phyloP scores from a whole-genome alignment of 2,888 invertebrate genomes.

The Hypena proboscidalis region DNA sequence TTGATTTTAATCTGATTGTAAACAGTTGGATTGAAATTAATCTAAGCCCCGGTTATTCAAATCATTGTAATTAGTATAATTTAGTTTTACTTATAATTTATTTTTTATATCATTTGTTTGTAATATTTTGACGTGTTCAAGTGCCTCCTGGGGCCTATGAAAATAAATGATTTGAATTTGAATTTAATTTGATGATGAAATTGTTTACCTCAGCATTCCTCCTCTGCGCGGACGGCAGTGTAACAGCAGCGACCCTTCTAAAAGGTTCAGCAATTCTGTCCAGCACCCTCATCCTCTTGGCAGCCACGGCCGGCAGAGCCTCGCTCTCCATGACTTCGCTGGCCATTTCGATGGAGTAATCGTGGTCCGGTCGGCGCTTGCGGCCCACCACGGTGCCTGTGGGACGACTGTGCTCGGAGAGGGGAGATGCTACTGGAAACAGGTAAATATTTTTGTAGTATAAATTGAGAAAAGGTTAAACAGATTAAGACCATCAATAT shows the following conservation, averaged over 20 bases:
- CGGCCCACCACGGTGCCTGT: constrained; percentile 77
- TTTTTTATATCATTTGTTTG: no score
- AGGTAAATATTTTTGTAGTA: no score
- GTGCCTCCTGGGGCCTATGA: no score
- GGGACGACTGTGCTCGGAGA: constrained; percentile 50
- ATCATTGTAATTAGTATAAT: no score
- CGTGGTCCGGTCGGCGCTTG: constrained; percentile 69
- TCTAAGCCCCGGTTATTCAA: no score
- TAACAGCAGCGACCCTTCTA: constrained; percentile 35
- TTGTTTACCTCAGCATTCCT: constrained; percentile 53
- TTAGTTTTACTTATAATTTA: no score
- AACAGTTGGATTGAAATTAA: no score
- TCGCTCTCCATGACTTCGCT: constrained; percentile 16
- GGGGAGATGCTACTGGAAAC: constrained; percentile 11
- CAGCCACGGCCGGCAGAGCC: not conserved
- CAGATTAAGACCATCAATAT: no score
- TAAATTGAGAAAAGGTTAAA: no score
- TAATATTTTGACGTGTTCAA: no score
- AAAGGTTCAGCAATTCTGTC: constrained; percentile 61
- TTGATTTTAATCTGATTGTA: no score
- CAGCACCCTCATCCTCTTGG: constrained; percentile 66
- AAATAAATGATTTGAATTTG: no score
- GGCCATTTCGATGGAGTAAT: constrained; percentile 25
- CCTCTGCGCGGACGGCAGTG: constrained; percentile 36
- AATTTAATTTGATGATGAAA: not conserved